Evolutionary conservation across 1,140 invertebrate species (phyloP), one percentile per base, ranked within the genome.

Genomic region (Nymphalis io): DNA sequence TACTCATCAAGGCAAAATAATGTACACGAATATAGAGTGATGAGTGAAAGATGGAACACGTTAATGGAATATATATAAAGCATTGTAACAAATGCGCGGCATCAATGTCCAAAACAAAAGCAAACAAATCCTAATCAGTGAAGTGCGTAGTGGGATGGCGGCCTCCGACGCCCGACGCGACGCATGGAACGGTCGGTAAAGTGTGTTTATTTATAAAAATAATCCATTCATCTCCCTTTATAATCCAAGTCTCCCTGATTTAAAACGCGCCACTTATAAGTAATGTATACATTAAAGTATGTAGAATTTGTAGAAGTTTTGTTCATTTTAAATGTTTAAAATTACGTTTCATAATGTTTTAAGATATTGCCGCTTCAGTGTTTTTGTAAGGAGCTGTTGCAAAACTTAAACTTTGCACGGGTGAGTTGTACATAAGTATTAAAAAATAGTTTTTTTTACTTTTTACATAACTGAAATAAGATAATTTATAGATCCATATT

Each of bases 221-320:
- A 74, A 73, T 70, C 76, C 81, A 85, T 85, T 82, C 81, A 83
- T 83, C 72, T 80, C 76, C 76, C 71, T 78, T 77, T 76, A 68
- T 75, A 79, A 82, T 82, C 13, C 18, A 21, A 23, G 51, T 55
- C 51, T 55, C 51, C 13, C 51, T 27, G 23, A 55, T 55, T 55
- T 55, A 55, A 55, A n/a, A 55, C 48, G 21, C 12, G 12, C 11
- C 8, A 27, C 51, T 55, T 55, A 23, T 53, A 55, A 55, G 51
- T 21, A n/a, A 53, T 10, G 21, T 27, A 55, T 55, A 55, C 20
- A 53, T 51, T 1, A 21, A 15, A 48, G 44, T 15, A 48, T 8
- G 27, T 33, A 33, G 0, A 33, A 33, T 33, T 33, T 33, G 27
- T 33, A 33, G 10, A 33, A 33, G 27, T 33, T 33, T 33, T 33